phyloP scores from a whole-genome alignment of 1,140 invertebrate genomes.

The Trachelipus rathkii region DNA sequence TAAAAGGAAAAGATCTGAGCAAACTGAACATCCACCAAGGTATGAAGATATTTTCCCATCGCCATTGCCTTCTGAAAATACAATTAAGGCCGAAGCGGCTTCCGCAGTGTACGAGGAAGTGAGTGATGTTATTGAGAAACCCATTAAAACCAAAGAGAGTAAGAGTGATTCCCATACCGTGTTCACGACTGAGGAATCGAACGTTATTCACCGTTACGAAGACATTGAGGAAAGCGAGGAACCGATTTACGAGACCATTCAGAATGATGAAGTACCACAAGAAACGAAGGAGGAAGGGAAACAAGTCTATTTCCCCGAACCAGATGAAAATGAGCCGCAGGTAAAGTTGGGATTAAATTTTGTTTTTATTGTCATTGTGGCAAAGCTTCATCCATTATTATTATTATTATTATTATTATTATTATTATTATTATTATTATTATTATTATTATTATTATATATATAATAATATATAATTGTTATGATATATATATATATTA shows the following conservation, averaged over 20 bases:
- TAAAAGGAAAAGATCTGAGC: too few species aligned
- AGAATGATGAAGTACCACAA: neutral
- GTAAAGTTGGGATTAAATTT: neutral
- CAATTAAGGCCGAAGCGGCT: neutral
- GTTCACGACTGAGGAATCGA: too few species aligned
- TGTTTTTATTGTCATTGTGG: too few species aligned
- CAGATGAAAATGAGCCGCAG: neutral
- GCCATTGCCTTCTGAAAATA: neutral
- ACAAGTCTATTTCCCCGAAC: neutral
- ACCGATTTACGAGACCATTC: neutral
- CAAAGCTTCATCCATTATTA: too few species aligned
- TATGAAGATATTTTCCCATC: constrained; percentile 26
- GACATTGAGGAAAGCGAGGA: neutral
- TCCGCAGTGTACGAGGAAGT: neutral
- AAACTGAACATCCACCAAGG: constrained; percentile 7
- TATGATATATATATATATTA: too few species aligned
- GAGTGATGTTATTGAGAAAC: too few species aligned
- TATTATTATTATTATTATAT: too few species aligned
- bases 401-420: too few species aligned
- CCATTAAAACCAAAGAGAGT: too few species aligned
- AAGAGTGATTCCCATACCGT: too few species aligned
- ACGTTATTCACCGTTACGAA: neutral
- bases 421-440: too few species aligned
- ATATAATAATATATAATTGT: too few species aligned
- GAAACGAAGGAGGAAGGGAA: neutral